Conservation (phyloP, 2,888 invertebrate genomes). For the Nezara viridula region DNA sequence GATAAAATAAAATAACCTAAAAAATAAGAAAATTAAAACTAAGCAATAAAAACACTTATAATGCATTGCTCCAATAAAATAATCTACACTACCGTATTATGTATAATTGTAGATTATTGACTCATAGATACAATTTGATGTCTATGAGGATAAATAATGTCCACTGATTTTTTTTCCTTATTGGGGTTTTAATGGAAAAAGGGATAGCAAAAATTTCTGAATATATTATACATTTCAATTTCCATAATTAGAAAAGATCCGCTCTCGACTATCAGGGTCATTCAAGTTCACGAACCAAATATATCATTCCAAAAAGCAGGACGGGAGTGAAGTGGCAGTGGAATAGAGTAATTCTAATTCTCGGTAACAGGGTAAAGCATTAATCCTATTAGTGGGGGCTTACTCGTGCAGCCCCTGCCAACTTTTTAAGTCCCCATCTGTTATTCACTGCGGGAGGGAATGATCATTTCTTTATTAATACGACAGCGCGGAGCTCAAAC, state of each 20-base stretch:
- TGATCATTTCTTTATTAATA: conserved; percentile 23
- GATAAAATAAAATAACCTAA: no score
- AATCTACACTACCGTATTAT: no score
- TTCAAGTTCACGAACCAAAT: background rate
- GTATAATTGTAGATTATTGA: no score
- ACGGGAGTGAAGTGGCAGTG: background rate
- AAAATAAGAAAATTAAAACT: no score
- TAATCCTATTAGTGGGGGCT: background rate
- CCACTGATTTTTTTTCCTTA: no score
- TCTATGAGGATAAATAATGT: no score
- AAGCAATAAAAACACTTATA: no score
- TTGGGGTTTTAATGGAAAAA: no score
- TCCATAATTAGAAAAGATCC: background rate
- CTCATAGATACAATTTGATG: no score
- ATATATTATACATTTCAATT: background rate
- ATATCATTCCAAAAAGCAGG: background rate
- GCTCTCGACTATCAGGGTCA: background rate
- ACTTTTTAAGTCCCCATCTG: conserved; percentile 16
- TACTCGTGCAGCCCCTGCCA: background rate
- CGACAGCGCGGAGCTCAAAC: background rate
- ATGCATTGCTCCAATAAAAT: no score
- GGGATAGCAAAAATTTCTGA: background rate
- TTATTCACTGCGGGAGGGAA: background rate
- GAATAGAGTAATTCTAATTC: background rate
- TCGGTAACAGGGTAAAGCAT: background rate